These are phyloP conservation scores for Camponotus floridanus DNA, from an alignment of 1,140 invertebrate genomes.

Conservation along the genomic window DNA sequence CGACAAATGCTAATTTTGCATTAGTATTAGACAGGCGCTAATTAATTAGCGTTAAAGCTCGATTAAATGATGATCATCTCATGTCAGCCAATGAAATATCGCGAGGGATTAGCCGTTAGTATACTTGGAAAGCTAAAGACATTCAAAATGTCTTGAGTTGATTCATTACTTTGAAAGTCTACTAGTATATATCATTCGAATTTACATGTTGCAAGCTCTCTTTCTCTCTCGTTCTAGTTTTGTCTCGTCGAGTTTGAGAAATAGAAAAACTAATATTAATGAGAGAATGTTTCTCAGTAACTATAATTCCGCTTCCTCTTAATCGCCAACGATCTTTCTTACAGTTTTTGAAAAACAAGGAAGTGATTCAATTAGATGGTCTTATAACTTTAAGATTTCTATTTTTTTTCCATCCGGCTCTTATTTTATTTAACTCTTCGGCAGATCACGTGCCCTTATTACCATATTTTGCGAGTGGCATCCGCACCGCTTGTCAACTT, in stretches of 20 bases:
- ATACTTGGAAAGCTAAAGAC: slow-evolving; percentile 48
- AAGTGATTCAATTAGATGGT: slow-evolving; percentile 21
- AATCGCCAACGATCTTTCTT: neutral
- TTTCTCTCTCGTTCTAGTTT: neutral
- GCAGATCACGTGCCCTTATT: slow-evolving; percentile 6
- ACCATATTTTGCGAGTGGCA: neutral
- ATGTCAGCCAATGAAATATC: slow-evolving; percentile 52
- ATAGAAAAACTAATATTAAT: neutral
- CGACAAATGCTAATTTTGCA: slow-evolving; percentile 51
- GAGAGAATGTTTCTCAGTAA: neutral
- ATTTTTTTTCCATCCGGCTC: neutral
- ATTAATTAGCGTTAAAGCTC: slow-evolving; percentile 54
- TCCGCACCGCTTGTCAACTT: slow-evolving; percentile 14
- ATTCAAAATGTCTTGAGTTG: neutral
- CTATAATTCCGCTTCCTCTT: slow-evolving; percentile 11
- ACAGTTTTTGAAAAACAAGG: neutral
- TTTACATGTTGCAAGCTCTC: slow-evolving; percentile 11
- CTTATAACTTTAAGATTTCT: neutral
- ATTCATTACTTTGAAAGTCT: slow-evolving; percentile 44
- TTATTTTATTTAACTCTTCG: slow-evolving; percentile 49
- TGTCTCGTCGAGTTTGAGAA: neutral
- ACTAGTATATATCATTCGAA: slow-evolving; percentile 20
- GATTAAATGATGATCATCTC: slow-evolving; percentile 59
- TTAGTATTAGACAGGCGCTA: slow-evolving; percentile 41
- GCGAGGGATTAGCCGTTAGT: neutral